Evolutionary conservation across 1,140 invertebrate genomes (phyloP).

Genomic region (Camponotus pennsylvanicus): DNA sequence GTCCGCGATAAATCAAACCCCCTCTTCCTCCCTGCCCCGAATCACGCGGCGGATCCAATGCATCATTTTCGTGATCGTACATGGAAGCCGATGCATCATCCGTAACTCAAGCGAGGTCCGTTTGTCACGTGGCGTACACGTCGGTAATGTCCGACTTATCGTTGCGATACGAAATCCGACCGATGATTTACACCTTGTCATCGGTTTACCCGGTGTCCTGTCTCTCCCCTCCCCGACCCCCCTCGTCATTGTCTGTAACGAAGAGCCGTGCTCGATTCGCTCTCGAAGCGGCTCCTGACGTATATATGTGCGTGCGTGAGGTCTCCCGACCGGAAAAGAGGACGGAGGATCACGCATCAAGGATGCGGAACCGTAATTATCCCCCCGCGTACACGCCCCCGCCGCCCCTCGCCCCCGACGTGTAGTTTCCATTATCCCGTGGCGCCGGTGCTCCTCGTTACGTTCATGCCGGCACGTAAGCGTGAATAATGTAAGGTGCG

Average conservation of each 20-base stretch:
- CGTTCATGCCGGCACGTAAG: constrained; percentile 57
- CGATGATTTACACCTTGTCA: constrained; percentile 76
- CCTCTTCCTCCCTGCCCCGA: not conserved
- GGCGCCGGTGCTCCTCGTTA: constrained; percentile 68
- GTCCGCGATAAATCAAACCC: constrained; percentile 44
- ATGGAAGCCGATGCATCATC: constrained; percentile 49
- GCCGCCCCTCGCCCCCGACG: not conserved
- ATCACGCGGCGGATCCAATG: constrained; percentile 48
- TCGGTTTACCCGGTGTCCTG: constrained; percentile 65
- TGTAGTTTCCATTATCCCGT: constrained; percentile 50
- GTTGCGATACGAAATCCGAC: constrained; percentile 63
- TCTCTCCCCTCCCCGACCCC: not conserved
- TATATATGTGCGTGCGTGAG: not conserved
- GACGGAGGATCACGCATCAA: constrained; percentile 62
- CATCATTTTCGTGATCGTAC: constrained; percentile 54
- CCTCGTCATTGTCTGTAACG: constrained; percentile 52
- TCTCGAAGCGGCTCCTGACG: not conserved
- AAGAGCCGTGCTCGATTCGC: constrained; percentile 10
- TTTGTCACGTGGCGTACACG: constrained; percentile 56
- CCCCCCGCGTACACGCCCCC: constrained; percentile 24
- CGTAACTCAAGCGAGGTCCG: constrained; percentile 55
- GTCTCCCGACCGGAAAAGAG: constrained; percentile 46
- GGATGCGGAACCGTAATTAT: constrained; percentile 74
- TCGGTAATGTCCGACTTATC: constrained; percentile 68
- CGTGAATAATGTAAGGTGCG: constrained; percentile 75